These are phyloP conservation scores for Acrossocheilus wenchowensis DNA, from an alignment of 2,797 vertebrate genomes.

Conservation along the genomic window DNA sequence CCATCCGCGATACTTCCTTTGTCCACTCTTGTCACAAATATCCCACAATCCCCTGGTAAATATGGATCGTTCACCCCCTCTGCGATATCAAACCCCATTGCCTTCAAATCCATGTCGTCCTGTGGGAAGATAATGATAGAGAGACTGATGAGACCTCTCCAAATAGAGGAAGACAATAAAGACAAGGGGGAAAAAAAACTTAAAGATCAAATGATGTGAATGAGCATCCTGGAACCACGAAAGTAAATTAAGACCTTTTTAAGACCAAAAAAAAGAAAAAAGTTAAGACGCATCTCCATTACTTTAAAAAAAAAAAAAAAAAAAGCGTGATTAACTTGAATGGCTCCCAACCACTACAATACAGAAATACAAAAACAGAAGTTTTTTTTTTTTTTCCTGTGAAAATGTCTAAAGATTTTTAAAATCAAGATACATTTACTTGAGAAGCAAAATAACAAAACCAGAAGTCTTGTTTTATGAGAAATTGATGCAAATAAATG, in stretches of 20 bases:
- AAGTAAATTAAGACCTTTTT: background rate
- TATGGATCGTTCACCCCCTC: conserved; percentile 96
- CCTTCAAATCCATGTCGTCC: conserved; percentile 97
- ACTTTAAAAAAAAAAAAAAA: too few relatives aligned
- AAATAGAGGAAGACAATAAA: background rate
- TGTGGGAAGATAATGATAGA: conserved; percentile 63
- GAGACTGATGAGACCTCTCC: conserved; percentile 9
- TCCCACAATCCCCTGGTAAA: conserved; percentile 93
- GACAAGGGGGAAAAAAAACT: conserved; percentile 35
- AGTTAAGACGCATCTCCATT: background rate
- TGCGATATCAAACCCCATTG: conserved; percentile 96
- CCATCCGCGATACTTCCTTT: conserved; percentile 97
- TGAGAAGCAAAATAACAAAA: background rate
- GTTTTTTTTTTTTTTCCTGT: background rate
- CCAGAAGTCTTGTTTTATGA: background rate
- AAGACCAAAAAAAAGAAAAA: background rate
- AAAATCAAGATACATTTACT: background rate
- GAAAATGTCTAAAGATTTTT: background rate
- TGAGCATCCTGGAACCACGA: conserved; percentile 14
- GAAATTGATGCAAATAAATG: background rate
- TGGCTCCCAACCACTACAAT: too few relatives aligned
- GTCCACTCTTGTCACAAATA: conserved; percentile 97
- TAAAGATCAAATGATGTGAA: conserved; percentile 15
- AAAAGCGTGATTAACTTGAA: too few relatives aligned
- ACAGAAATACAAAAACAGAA: too few relatives aligned